Evolutionary conservation across 1,140 invertebrate genomes (phyloP), one percentile per base, ranked within the genome.

Genomic region (Berghia stephanieae): DNA sequence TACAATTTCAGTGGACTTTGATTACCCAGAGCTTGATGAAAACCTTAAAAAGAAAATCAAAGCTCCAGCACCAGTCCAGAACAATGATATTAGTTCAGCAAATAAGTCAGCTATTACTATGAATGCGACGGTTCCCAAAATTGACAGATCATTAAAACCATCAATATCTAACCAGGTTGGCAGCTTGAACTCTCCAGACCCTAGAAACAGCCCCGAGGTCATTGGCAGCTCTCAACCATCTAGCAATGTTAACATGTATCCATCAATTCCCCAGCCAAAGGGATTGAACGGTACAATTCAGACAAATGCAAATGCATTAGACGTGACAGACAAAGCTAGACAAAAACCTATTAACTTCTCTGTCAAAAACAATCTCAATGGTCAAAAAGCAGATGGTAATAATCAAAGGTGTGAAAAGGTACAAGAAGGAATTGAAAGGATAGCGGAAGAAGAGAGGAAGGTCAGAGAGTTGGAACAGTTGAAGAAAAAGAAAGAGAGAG

Each of bases 401-500:
- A 75, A 43, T 34, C 1, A 60, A 49, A 36, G 34, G 21, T 36
- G 38, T 34, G 21, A 24, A 68, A 1, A 68, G 63, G 27, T 60
- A 49, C n/a, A 43, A 76, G 31, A 75, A 63, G n/a, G 60, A 66
- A 42, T 24, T 31, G 52, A 55, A 72, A 66, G 81, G 79, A 73
- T 90, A 63, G 75, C 83, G 68, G 72, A 60, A 88, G 89, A 91
- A 88, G 90, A 85, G 80, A 80, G 63, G 85, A 91, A 81, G 84
- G 86, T 80, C 87, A 90, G 10, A 89, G 91, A 90, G 55, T 88
- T 91, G 75, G 90, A 92, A 82, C 84, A 90, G 81, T 84, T 93
- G 18, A 92, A 92, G 86, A 91, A 90, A 82, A 90, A 91, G 66
- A 80, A 88, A 72, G 83, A 85, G 46, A 84, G 82, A 63, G 85